Percentiles rank a stretch among this genome's conserved stretches.
phyloP scores from a whole-genome alignment of 2,888 invertebrate genomes.

The Helobdella robusta region DNA sequence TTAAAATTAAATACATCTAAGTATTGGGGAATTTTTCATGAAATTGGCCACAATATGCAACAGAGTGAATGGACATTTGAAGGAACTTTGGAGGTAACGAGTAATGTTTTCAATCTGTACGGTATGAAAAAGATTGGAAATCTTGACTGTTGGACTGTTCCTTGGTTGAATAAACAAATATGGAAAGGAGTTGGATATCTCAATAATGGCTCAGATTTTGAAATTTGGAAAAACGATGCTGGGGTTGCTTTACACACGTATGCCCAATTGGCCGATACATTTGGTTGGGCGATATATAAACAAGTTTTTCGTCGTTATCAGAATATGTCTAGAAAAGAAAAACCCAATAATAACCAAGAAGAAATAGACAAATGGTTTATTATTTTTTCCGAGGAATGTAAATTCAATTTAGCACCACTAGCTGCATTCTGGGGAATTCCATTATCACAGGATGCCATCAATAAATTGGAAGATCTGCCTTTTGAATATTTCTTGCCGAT shows the following conservation, averaged over 20 bases:
- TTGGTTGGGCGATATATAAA: slow-evolving; percentile 36
- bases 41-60: slow-evolving; percentile 39
- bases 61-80: slow-evolving; percentile 35
- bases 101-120: slow-evolving; percentile 37
- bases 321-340: neutral
- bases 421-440: slow-evolving; percentile 37
- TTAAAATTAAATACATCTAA: slow-evolving; percentile 18
- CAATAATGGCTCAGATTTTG: too few relatives aligned
- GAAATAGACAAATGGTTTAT: slow-evolving; percentile 36
- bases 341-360: slow-evolving; percentile 31
- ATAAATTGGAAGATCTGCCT: slow-evolving; percentile 21
- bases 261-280: slow-evolving; percentile 35
- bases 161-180: slow-evolving; percentile 30
- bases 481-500: slow-evolving; percentile 31
- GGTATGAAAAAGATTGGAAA: slow-evolving; percentile 33
- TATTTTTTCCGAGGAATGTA: slow-evolving; percentile 32
- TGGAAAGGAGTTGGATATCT: slow-evolving; percentile 29
- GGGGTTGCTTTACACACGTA: slow-evolving; percentile 35
- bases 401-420: slow-evolving; percentile 33
- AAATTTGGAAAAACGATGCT: slow-evolving; percentile 32
- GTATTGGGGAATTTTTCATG: slow-evolving; percentile 38
- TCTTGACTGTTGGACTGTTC: slow-evolving; percentile 31
- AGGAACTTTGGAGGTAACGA: slow-evolving; percentile 36
- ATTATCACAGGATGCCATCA: slow-evolving; percentile 14
- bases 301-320: slow-evolving; percentile 30